phyloP scores from a whole-genome alignment of 2,888 invertebrate genomes.

The Esperia sulphurella region DNA sequence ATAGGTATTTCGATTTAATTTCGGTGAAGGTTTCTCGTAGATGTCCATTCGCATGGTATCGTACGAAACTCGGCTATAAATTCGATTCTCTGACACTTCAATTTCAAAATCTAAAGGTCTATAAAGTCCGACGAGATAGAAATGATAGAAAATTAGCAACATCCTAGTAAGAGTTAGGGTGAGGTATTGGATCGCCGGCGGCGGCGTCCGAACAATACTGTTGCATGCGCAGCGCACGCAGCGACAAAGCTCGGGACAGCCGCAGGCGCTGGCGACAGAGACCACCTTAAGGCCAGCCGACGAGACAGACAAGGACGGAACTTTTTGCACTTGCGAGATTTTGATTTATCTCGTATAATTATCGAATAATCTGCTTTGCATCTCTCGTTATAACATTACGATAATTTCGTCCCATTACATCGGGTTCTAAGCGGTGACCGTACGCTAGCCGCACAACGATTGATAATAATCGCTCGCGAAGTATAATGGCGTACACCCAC shows the following conservation, averaged over 20 bases:
- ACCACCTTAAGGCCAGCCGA: constrained; percentile 26
- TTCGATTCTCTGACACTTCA: constrained; percentile 70
- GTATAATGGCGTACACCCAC: constrained; percentile 80
- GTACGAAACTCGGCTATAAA: constrained; percentile 47
- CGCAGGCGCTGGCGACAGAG: constrained; percentile 45
- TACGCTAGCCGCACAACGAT: constrained; percentile 69
- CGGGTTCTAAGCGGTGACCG: constrained; percentile 74
- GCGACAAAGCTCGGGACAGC: constrained; percentile 45
- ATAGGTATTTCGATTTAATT: no score
- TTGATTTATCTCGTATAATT: constrained; percentile 76
- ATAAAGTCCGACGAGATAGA: constrained; percentile 68
- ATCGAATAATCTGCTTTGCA: constrained; percentile 78
- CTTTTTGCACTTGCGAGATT: constrained; percentile 52
- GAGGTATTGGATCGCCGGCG: constrained; percentile 66
- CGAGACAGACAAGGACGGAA: constrained; percentile 40
- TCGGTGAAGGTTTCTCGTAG: no score
- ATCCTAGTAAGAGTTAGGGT: constrained; percentile 72
- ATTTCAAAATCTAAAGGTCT: constrained; percentile 67
- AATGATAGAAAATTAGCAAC: constrained; percentile 78
- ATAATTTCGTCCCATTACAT: constrained; percentile 76
- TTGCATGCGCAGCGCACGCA: constrained; percentile 46
- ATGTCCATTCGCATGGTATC: not conserved
- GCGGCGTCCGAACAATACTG: constrained; percentile 58
- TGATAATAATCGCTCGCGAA: constrained; percentile 79
- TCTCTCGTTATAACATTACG: constrained; percentile 76